Percentiles rank a stretch among this genome's conserved stretches.
Evolutionary conservation across 2,797 vertebrate genomes (phyloP).

Genomic region (Semaprochilodus insignis): DNA sequence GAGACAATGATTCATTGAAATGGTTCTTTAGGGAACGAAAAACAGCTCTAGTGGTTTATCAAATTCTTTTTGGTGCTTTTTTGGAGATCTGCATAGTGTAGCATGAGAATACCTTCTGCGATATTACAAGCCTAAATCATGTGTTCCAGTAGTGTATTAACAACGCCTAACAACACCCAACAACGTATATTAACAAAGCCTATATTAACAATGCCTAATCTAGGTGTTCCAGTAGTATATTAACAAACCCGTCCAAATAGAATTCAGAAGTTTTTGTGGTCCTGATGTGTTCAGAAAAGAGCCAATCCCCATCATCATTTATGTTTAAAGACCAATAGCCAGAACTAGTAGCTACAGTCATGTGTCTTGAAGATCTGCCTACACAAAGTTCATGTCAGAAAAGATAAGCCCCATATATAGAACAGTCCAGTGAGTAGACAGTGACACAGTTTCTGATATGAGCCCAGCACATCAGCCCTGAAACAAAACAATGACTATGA

Average conservation of each 20-base stretch:
- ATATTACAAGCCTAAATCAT: no score
- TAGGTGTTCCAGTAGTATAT: no score
- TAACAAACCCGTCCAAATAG: background rate
- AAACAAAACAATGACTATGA: background rate
- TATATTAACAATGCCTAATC: no score
- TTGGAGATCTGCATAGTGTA: no score
- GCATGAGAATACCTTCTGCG: no score
- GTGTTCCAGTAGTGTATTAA: no score
- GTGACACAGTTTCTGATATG: background rate
- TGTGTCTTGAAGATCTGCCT: conserved; percentile 42
- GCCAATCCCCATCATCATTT: conserved; percentile 33
- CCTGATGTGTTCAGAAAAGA: background rate
- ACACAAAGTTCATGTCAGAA: background rate
- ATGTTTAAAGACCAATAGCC: conserved; percentile 42
- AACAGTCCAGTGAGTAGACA: background rate
- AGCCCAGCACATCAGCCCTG: background rate
- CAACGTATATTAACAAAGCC: no score
- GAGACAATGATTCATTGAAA: background rate
- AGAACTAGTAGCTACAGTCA: conserved; percentile 13
- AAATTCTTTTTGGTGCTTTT: no score
- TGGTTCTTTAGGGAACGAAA: background rate
- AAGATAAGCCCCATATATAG: background rate
- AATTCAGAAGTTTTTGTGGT: background rate
- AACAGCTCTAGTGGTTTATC: background rate
- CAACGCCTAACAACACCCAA: no score